Percentiles rank a stretch among this genome's conserved stretches.
Conservation (phyloP, 2,888 invertebrate genomes). For the Dicyrtoma fusca region DNA sequence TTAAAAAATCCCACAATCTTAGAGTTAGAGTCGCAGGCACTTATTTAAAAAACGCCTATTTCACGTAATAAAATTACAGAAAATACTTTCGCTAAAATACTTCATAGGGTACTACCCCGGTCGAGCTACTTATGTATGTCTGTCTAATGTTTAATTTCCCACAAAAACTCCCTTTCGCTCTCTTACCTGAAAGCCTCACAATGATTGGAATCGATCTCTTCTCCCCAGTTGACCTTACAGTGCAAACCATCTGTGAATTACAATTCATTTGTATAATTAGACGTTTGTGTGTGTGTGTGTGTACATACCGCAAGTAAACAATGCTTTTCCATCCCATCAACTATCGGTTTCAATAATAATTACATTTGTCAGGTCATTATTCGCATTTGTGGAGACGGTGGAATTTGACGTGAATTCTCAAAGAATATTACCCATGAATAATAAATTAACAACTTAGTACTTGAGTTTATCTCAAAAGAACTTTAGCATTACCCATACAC, state of each 20-base stretch:
- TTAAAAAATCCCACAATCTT: no score
- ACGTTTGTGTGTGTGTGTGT: background rate
- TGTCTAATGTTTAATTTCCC: background rate
- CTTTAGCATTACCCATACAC: no score
- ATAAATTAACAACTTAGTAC: no score
- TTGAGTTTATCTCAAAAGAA: no score
- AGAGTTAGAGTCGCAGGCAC: no score
- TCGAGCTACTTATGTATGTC: background rate
- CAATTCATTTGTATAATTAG: conserved; percentile 5
- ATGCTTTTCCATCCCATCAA: background rate
- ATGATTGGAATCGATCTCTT: conserved; percentile 84
- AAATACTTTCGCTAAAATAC: background rate
- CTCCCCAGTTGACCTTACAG: conserved; percentile 76
- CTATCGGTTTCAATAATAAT: no score
- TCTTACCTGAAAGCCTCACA: conserved; percentile 72
- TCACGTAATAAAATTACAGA: background rate
- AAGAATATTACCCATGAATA: no score
- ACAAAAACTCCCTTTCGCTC: background rate
- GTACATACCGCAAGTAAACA: background rate
- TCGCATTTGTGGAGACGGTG: no score
- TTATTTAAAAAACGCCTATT: no score
- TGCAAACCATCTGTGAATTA: conserved; percentile 74
- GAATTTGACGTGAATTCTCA: background rate
- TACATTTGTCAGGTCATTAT: no score
- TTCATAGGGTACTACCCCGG: background rate